Evolutionary conservation across 2,797 vertebrate genomes (phyloP), one percentile per base, ranked within the genome.

Genomic region (Pampus argenteus): DNA sequence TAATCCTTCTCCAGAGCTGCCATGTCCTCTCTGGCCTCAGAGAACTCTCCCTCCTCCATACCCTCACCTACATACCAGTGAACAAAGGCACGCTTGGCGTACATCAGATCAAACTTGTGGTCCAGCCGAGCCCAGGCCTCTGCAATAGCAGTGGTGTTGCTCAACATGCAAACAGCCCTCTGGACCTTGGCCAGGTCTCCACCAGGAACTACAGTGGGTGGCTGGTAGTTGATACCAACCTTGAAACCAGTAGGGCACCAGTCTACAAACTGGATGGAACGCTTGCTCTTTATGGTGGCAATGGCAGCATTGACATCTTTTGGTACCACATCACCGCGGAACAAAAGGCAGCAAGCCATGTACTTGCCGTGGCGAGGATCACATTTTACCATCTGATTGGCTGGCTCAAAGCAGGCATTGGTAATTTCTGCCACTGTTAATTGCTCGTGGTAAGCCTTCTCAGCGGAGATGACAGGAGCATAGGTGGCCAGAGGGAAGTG

Each of bases 141-240:
- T 42, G 25, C 52, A 15, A 38, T 29, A 42, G 45, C 34, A n/a
- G 31, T 49, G 26, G 34, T 57, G 60, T 57, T 64, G 60, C 60
- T 72, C 45, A 42, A 44, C 71, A 71, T 13, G 7, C 18, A 56
- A 14, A 45, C 20, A 3, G 64, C 51, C 40, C 42, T 34, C 36
- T 69, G 67, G 38, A 60, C 66, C 25, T 34, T 52, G 29, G 36
- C 56, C 48, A 44, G 47, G 57, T 70, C 66, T 44, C 63, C 63
- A 54, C 51, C 52, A 31, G 63, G 63, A 44, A 66, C 63, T 60
- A 60, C 18, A 42, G 45, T 47, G 48, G 66, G 48, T 25, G 31
- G 44, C 28, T 54, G 50, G 20, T 62, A 25, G 58, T 17, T 26
- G 31, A 38, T 63, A 5, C 54, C 25, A 22, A 40, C 51, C 20